phyloP scores from a whole-genome alignment of 92 coral and sea anemone species.

The Zoanthus gigantus region DNA sequence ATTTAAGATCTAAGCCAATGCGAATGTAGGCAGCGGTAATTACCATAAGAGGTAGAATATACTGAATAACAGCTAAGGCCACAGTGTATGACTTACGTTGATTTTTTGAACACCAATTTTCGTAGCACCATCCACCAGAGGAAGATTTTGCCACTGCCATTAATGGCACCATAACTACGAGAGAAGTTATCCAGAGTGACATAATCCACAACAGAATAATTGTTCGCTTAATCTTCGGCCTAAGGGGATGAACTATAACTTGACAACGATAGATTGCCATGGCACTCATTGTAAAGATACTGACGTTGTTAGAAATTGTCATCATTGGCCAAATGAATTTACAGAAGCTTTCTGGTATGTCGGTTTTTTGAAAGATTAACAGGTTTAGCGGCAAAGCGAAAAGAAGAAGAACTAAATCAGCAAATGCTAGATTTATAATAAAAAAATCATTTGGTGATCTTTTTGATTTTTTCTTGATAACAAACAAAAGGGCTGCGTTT shows the following conservation, averaged over 20 bases:
- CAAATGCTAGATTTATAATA: conserved; percentile 67
- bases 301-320: conserved; percentile 72
- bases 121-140: conserved; percentile 73
- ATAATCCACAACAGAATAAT: conserved; percentile 48
- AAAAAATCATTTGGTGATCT: conserved; percentile 64
- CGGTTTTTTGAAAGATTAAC: conserved; percentile 58
- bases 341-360: conserved; percentile 61
- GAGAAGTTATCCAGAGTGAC: conserved; percentile 47
- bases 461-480: conserved; percentile 59
- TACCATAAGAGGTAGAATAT: conserved; percentile 63
- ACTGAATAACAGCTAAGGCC: conserved; percentile 67
- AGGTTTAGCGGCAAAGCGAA: conserved; percentile 65
- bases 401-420: conserved; percentile 63
- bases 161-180: conserved; percentile 50
- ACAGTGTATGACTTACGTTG: conserved; percentile 72
- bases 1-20: conserved; percentile 72
- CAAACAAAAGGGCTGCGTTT: conserved; percentile 61
- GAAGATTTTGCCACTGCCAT: conserved; percentile 57
- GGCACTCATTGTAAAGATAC: conserved; percentile 66
- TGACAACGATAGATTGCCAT: conserved; percentile 76
- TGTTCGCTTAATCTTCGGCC: conserved; percentile 63
- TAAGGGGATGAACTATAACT: conserved; percentile 66
- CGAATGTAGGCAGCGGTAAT: conserved; percentile 73
- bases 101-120: conserved; percentile 54
- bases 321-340: conserved; percentile 72